phyloP scores from a whole-genome alignment of 2,888 invertebrate species.

The Andrena bicolor region DNA sequence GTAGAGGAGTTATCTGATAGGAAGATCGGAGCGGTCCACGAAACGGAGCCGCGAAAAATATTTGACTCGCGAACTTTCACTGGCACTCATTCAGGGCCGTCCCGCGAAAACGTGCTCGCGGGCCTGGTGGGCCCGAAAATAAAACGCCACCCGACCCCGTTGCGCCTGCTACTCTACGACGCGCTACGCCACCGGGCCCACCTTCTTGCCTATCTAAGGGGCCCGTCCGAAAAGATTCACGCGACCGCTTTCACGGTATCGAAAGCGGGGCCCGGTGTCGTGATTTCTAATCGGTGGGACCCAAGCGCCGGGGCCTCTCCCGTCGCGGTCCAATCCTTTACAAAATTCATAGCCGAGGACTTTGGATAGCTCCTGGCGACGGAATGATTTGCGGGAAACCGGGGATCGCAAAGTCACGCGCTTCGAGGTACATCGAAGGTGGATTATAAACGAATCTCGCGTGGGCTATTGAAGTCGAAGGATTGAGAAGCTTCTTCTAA shows the following conservation, averaged over 20 bases:
- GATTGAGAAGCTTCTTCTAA: too few relatives aligned
- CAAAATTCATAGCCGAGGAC: too few relatives aligned
- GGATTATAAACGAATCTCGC: too few relatives aligned
- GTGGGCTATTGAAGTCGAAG: too few relatives aligned
- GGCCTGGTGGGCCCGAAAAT: constrained; percentile 38
- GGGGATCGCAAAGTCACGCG: too few relatives aligned
- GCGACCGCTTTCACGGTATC: constrained; percentile 50
- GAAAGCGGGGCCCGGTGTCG: constrained; percentile 35
- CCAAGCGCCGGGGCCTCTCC: not conserved
- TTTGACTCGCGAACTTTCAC: constrained; percentile 76
- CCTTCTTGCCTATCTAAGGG: constrained; percentile 7
- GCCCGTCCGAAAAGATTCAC: constrained; percentile 46
- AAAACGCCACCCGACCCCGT: constrained; percentile 14
- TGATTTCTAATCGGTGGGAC: constrained; percentile 35
- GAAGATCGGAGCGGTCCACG: constrained; percentile 54
- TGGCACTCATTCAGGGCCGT: constrained; percentile 75
- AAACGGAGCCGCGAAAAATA: constrained; percentile 69
- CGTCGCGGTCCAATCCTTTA: too few relatives aligned
- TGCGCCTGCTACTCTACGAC: constrained; percentile 6
- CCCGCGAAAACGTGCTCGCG: constrained; percentile 63
- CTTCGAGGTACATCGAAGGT: too few relatives aligned
- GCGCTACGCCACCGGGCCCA: not conserved
- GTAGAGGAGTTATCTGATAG: constrained; percentile 47
- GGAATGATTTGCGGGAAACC: too few relatives aligned
- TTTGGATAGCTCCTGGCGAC: too few relatives aligned